phyloP scores from a whole-genome alignment of 2,888 invertebrate genomes.

The Silvanus unidentatus region DNA sequence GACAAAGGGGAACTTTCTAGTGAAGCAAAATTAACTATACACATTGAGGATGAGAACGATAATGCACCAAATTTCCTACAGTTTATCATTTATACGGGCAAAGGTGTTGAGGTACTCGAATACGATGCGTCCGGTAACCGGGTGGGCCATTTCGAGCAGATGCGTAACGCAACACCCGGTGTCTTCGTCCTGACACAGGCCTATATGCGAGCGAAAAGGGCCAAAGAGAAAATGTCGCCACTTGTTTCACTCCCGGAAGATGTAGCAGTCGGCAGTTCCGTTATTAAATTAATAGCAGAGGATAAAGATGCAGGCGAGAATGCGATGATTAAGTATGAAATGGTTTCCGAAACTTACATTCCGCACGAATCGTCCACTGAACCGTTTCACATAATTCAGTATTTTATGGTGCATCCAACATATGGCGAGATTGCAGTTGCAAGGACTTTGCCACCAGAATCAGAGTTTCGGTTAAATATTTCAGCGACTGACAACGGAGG shows the following conservation, averaged over 20 bases:
- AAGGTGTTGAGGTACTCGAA: constrained; percentile 61
- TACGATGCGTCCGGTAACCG: constrained; percentile 52
- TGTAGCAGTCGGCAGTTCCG: constrained; percentile 52
- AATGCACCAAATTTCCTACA: constrained; percentile 68
- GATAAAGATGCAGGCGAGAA: constrained; percentile 69
- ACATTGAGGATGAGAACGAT: constrained; percentile 75
- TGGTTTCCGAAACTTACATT: constrained; percentile 61
- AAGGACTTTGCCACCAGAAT: constrained; percentile 65
- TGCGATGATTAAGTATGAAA: constrained; percentile 65
- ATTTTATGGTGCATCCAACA: constrained; percentile 69
- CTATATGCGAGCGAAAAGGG: constrained; percentile 29
- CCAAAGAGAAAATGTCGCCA: constrained; percentile 47
- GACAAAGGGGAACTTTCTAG: constrained; percentile 72
- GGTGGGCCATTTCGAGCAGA: constrained; percentile 48
- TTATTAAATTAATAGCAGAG: constrained; percentile 63
- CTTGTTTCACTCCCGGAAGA: constrained; percentile 68
- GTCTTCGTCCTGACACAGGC: constrained; percentile 32
- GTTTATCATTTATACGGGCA: constrained; percentile 63
- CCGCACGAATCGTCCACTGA: constrained; percentile 50
- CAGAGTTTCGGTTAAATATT: constrained; percentile 68
- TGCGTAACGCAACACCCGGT: constrained; percentile 25
- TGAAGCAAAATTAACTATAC: constrained; percentile 65
- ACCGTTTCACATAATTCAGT: constrained; percentile 54
- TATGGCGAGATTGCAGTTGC: constrained; percentile 72
- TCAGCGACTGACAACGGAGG: constrained; percentile 73